Evolutionary conservation across 1,140 invertebrate genomes (phyloP).

Genomic region (Brachionus sp.): DNA sequence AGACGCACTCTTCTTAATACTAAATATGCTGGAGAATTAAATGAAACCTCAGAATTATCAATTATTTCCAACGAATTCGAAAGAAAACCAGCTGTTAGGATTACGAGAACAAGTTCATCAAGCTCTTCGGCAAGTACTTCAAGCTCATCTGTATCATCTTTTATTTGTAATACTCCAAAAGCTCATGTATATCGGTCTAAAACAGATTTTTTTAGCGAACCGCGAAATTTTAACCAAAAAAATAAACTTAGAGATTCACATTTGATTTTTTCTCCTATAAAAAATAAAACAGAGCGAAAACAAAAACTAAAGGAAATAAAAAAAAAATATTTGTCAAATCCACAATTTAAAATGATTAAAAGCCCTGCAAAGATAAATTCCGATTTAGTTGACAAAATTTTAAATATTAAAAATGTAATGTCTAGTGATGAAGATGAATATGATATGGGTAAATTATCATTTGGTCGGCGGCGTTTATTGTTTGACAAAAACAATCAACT

Average conservation of each 20-base stretch:
- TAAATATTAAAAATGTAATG: slow-evolving; percentile 15
- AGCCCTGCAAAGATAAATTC: background rate
- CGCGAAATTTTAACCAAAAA: background rate
- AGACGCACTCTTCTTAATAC: background rate
- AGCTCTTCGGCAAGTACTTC: background rate
- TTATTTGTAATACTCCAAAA: background rate
- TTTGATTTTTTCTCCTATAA: slow-evolving; percentile 1
- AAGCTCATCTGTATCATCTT: background rate
- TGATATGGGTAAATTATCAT: background rate
- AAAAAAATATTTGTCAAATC: slow-evolving; percentile 15
- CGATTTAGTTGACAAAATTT: background rate
- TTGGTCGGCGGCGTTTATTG: background rate
- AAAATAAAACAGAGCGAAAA: background rate
- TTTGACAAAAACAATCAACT: background rate
- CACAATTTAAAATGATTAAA: background rate
- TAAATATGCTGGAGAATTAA: background rate
- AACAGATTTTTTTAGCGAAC: background rate
- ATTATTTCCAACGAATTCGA: background rate
- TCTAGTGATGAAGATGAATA: slow-evolving; percentile 14
- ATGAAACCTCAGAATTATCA: background rate
- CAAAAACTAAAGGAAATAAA: background rate
- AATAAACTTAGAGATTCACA: background rate
- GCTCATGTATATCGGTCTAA: background rate
- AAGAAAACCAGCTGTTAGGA: too few species aligned
- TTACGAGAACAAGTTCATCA: background rate